Conservation (phyloP, 2,113 vertebrate genomes). For the Typhlomys cinereus region DNA sequence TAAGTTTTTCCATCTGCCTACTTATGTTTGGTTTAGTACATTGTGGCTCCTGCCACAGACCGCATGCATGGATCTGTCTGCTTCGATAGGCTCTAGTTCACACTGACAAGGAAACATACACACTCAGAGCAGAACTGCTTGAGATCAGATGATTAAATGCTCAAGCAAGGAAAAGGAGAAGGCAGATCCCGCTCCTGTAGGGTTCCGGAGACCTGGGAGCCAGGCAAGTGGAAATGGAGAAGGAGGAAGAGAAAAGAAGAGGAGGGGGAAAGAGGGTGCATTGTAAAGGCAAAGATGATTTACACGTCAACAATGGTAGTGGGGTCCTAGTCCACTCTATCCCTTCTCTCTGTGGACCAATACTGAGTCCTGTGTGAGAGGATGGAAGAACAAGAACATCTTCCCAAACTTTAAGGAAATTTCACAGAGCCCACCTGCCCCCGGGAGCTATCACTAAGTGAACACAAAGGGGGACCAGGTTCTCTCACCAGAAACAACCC, state of each 20-base stretch:
- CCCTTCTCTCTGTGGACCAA: background rate
- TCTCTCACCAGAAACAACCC: background rate
- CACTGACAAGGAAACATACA: background rate
- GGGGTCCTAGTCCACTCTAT: background rate
- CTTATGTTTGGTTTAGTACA: background rate
- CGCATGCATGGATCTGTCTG: background rate
- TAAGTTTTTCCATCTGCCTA: background rate
- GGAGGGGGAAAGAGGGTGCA: too few relatives aligned
- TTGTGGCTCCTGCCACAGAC: too few relatives aligned
- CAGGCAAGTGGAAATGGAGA: too few relatives aligned
- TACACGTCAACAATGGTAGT: background rate
- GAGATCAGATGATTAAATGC: background rate
- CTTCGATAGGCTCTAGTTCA: background rate
- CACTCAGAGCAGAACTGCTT: too few relatives aligned
- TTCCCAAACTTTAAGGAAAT: background rate
- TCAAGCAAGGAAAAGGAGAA: background rate
- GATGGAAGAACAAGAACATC: background rate
- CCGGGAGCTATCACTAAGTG: background rate
- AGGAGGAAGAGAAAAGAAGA: background rate
- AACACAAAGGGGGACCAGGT: too few relatives aligned
- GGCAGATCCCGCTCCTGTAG: background rate
- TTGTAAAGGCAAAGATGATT: background rate
- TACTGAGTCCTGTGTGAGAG: background rate
- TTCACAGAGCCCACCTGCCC: too few relatives aligned
- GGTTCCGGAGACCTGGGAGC: background rate